Evolutionary conservation across 1,140 invertebrate genomes (phyloP), one percentile per base, ranked within the genome.

Genomic region (Pseudomyrmex dendroicus): DNA sequence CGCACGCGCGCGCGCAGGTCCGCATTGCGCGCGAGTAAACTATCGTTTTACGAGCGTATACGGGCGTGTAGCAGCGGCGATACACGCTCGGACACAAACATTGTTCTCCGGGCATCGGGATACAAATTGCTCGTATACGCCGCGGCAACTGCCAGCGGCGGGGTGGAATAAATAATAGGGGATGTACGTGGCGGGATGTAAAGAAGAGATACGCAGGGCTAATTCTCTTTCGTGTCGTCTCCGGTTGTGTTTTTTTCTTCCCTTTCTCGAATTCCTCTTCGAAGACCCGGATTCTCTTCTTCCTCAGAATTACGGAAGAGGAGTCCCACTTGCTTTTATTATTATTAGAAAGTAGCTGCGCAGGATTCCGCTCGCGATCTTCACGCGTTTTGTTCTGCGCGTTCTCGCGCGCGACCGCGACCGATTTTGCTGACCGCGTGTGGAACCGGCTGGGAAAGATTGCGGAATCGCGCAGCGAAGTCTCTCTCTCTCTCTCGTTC

Each of bases 11-110:
- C 4, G 17, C 56, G 68, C 70, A 66, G 17, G 70, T 46, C 64
- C 66, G 84, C 72, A 73, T 78, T 78, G 63, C 83, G 64, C 73
- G 46, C 88, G 89, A 92, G 90, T 92, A 91, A 93, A 93, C 92
- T 91, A 93, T 92, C 91, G 89, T 91, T 93, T 93, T 87, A 93
- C 92, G 91, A 93, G 90, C 91, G 90, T 90, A 90, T 35, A 35
- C 74, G 57, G 70, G 66, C 73, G 73, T 13, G 85, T 86, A 25
- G 50, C 61, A 12, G 89, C 89, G 89, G 90, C 86, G 87, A 91
- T 91, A 92, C 90, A 91, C 74, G 66, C 80, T 83, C 86, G 52
- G 90, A 90, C 88, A 89, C 90, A 90, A 92, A 93, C 92, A 93
- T 93, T 93, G 93, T 93, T 93, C 87, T 66, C 86, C 54, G 46